phyloP scores from a whole-genome alignment of 1,140 invertebrate genomes.

The Aphidius ervi region DNA sequence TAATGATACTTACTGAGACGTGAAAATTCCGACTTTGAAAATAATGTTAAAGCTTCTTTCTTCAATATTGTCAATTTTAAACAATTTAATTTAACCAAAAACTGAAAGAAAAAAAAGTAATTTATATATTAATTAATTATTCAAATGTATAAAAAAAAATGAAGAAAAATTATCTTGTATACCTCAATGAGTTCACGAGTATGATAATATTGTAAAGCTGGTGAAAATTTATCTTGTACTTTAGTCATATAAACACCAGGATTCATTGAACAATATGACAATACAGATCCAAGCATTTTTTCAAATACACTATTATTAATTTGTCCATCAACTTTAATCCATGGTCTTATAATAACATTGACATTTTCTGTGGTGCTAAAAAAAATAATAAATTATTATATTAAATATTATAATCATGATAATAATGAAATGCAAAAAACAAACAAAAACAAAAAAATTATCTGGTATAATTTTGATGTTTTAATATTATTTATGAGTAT shows the following conservation, averaged over 20 bases:
- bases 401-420: neutral
- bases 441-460: constrained; percentile 8
- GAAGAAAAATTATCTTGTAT: constrained; percentile 17
- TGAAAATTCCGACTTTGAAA: constrained; percentile 40
- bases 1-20: constrained; percentile 36
- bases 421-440: constrained; percentile 4
- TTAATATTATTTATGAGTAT: neutral
- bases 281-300: constrained; percentile 63
- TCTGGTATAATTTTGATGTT: constrained; percentile 4
- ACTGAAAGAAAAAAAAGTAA: constrained; percentile 38
- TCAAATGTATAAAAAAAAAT: constrained; percentile 11
- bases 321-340: constrained; percentile 71
- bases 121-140: constrained; percentile 13
- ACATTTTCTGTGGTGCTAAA: constrained; percentile 47
- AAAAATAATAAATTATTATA: constrained; percentile 20
- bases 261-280: constrained; percentile 60
- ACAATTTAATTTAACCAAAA: constrained; percentile 47
- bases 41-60: constrained; percentile 38
- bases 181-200: constrained; percentile 54
- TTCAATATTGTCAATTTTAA: constrained; percentile 37
- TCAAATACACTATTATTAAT: constrained; percentile 67
- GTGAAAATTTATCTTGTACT: constrained; percentile 55
- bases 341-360: constrained; percentile 58
- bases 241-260: constrained; percentile 57
- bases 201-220: constrained; percentile 53